Conservation (phyloP, 2,888 invertebrate genomes). For the Pasiphila rectangulata region DNA sequence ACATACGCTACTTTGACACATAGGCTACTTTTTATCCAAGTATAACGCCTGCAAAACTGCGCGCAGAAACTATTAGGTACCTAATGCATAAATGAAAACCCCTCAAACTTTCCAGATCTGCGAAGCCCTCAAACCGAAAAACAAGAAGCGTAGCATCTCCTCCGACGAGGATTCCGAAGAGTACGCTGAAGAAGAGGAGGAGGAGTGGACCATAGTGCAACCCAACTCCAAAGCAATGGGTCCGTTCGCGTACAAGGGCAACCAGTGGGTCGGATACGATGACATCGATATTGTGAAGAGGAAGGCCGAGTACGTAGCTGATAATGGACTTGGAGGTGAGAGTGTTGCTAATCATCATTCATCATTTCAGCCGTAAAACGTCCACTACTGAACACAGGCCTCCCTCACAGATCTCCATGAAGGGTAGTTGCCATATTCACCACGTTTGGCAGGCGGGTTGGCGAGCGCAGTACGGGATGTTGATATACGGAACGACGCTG, state of each 20-base stretch:
- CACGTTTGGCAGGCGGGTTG: too few relatives aligned
- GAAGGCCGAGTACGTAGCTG: constrained; percentile 92
- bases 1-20: too few relatives aligned
- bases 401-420: too few relatives aligned
- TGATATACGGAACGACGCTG: too few relatives aligned
- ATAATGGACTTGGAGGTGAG: constrained; percentile 89
- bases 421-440: too few relatives aligned
- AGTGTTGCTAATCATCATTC: not conserved
- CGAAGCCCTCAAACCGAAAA: constrained; percentile 83
- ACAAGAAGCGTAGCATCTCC: constrained; percentile 53
- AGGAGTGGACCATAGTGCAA: constrained; percentile 88
- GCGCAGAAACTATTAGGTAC: too few relatives aligned
- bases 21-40: too few relatives aligned
- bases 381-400: too few relatives aligned
- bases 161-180: constrained; percentile 57
- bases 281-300: constrained; percentile 90
- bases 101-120: constrained; percentile 88
- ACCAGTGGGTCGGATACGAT: constrained; percentile 97
- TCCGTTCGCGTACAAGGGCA: constrained; percentile 90
- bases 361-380: too few relatives aligned
- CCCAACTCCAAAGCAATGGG: constrained; percentile 92
- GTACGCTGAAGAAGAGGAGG: constrained; percentile 82
- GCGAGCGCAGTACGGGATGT: too few relatives aligned
- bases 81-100: too few relatives aligned
- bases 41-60: too few relatives aligned